Conservation (phyloP, 2,888 invertebrate species). For the Drosophila melanocephala region DNA sequence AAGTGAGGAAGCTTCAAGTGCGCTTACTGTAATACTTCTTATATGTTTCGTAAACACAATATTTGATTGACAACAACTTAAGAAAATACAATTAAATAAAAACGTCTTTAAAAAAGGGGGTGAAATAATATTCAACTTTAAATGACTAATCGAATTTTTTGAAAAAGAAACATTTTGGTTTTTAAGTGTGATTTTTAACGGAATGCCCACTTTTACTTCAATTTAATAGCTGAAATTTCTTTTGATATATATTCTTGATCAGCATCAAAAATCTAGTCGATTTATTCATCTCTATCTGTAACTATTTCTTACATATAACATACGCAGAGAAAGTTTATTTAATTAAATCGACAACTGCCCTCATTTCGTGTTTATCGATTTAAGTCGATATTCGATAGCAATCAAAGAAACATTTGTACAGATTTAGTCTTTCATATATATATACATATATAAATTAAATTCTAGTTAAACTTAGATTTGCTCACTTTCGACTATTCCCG, state of each 20-base stretch:
- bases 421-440: not conserved
- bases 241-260: not conserved
- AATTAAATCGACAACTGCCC: not conserved
- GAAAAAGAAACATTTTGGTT: not conserved
- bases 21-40: not conserved
- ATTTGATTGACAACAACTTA: not conserved
- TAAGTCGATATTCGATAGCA: not conserved
- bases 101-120: rapidly evolving
- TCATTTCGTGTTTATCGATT: not conserved
- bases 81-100: not conserved
- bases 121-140: not conserved
- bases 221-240: not conserved
- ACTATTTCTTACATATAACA: not conserved
- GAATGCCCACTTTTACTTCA: not conserved
- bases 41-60: not conserved
- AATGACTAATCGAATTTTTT: not conserved
- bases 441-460: not conserved
- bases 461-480: not conserved
- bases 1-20: not conserved
- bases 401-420: not conserved
- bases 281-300: not conserved
- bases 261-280: not conserved
- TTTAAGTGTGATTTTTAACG: not conserved
- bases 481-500: not conserved
- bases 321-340: not conserved